phyloP scores from a whole-genome alignment of 2,888 invertebrate species.

The Eupithecia tripunctaria region DNA sequence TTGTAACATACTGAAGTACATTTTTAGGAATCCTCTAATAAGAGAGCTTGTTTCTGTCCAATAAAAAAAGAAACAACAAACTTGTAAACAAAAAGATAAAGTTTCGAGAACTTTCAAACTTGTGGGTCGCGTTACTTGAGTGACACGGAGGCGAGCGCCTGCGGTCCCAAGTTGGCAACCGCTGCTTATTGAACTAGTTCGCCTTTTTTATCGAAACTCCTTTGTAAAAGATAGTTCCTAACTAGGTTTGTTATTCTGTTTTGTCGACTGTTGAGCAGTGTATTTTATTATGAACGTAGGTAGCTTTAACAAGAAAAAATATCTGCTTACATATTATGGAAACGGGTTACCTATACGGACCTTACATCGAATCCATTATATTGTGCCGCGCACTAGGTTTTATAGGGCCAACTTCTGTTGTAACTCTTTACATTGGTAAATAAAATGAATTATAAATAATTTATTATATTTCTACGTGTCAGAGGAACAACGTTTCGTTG shows the following conservation, averaged over 20 bases:
- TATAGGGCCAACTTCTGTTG: no score
- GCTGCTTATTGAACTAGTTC: conserved; percentile 24
- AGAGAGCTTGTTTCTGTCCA: neutral
- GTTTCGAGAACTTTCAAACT: conserved; percentile 22
- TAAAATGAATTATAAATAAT: no score
- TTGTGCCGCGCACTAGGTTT: no score
- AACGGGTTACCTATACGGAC: no score
- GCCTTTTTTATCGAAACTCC: conserved; percentile 20
- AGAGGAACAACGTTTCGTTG: no score
- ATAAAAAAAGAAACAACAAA: conserved; percentile 23
- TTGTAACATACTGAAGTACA: neutral
- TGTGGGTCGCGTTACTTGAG: conserved; percentile 23
- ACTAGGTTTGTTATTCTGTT: conserved; percentile 2
- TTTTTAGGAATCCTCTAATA: neutral
- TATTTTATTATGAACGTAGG: neutral
- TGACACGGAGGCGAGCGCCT: conserved; percentile 19
- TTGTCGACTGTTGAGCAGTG: neutral
- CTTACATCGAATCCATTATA: no score
- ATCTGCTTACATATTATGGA: no score
- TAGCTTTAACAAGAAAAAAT: neutral
- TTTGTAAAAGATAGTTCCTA: conserved; percentile 3
- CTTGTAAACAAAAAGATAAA: conserved; percentile 23
- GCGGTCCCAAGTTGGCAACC: conserved; percentile 13
- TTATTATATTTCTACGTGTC: no score
- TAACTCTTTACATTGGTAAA: no score